Conservation (phyloP, 2,888 invertebrate genomes). For the Catonia carolina region DNA sequence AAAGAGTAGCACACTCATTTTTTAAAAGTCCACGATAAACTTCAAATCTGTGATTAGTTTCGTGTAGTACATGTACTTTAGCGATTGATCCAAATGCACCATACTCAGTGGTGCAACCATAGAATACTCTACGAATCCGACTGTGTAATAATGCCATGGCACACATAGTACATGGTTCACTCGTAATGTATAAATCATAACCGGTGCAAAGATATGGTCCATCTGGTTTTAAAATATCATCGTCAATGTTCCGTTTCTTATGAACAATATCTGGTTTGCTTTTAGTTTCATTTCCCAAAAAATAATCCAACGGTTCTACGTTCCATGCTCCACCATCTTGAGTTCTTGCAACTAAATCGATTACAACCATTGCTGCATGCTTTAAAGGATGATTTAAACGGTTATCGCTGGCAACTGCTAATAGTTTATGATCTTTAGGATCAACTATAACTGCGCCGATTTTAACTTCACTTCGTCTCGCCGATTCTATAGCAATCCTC, state of each 20-base stretch:
- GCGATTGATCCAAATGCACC: slow-evolving; percentile 68
- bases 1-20: slow-evolving; percentile 24
- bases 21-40: slow-evolving; percentile 56
- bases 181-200: slow-evolving; percentile 71
- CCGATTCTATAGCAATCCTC: slow-evolving; percentile 51
- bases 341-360: slow-evolving; percentile 75
- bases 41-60: slow-evolving; percentile 87
- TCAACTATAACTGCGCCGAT: slow-evolving; percentile 64
- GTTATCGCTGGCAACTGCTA: slow-evolving; percentile 59
- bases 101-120: slow-evolving; percentile 48
- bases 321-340: slow-evolving; percentile 46
- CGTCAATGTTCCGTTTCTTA: slow-evolving; percentile 1
- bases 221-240: slow-evolving; percentile 40
- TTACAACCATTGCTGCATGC: slow-evolving; percentile 78
- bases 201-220: slow-evolving; percentile 79
- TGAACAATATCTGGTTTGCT: background rate
- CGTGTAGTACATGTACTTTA: slow-evolving; percentile 68
- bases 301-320: slow-evolving; percentile 19
- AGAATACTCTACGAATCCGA: slow-evolving; percentile 77
- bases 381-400: slow-evolving; percentile 58
- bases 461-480: slow-evolving; percentile 38
- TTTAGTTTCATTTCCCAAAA: slow-evolving; percentile 15
- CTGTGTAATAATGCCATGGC: slow-evolving; percentile 92
- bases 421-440: slow-evolving; percentile 55
- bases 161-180: slow-evolving; percentile 92